These are phyloP conservation scores for Hemiscyllium ocellatum DNA, from an alignment of 2,113 vertebrate genomes.

Conservation along the genomic window DNA sequence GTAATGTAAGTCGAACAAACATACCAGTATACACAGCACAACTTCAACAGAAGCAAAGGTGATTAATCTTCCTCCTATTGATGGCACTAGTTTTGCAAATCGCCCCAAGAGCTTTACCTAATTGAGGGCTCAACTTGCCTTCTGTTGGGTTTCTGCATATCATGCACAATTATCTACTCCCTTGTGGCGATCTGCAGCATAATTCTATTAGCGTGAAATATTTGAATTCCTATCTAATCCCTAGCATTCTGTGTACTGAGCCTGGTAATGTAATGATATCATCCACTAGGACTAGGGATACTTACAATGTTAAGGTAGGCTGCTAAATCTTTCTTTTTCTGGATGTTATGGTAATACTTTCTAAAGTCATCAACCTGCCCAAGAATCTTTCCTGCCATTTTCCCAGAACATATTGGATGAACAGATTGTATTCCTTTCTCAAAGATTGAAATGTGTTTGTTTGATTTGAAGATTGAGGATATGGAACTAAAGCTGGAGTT, in stretches of 20 bases:
- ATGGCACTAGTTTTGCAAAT: background rate
- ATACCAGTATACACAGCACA: background rate
- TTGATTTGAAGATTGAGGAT: background rate
- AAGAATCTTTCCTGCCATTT: background rate
- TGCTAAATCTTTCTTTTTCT: background rate
- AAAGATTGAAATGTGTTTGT: background rate
- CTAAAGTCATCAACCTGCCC: background rate
- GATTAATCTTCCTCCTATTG: background rate
- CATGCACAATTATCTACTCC: background rate
- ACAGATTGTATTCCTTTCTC: background rate
- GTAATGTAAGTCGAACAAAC: background rate
- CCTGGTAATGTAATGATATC: background rate
- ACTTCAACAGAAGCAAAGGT: background rate
- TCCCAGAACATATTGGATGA: too few relatives aligned
- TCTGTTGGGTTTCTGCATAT: background rate
- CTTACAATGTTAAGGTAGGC: background rate
- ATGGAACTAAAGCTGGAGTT: background rate
- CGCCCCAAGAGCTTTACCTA: background rate
- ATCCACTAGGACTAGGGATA: background rate
- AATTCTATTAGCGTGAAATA: background rate
- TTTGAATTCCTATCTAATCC: too few relatives aligned
- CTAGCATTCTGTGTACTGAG: background rate
- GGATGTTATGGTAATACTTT: background rate
- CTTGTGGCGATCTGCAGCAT: background rate
- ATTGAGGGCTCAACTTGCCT: background rate